Evolutionary conservation across 2,888 invertebrate genomes (phyloP).

Genomic region (Flexamia atlantica): DNA sequence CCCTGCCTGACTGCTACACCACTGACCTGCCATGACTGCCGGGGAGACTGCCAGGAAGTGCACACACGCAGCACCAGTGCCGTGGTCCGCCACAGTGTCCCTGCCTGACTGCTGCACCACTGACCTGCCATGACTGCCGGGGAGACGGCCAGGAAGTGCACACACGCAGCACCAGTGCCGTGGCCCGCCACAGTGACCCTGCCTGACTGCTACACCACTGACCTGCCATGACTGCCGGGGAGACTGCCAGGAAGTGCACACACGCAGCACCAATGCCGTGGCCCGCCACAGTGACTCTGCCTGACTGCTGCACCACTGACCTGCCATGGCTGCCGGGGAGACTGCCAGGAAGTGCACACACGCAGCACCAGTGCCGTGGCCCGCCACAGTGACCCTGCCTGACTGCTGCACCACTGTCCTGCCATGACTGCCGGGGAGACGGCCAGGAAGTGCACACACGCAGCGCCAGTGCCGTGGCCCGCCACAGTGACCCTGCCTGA

Average conservation of each 20-base stretch:
- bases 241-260: constrained; percentile 98
- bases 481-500: constrained; percentile 94
- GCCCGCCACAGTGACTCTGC: constrained; percentile 95
- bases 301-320: constrained; percentile 94
- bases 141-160: constrained; percentile 98
- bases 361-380: constrained; percentile 98
- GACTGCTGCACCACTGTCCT: constrained; percentile 98
- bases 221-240: constrained; percentile 94
- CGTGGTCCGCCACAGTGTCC: constrained; percentile 97
- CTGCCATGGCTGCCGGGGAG: constrained; percentile 94
- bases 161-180: constrained; percentile 97
- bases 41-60: constrained; percentile 98
- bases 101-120: constrained; percentile 93
- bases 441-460: constrained; percentile 98
- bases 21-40: constrained; percentile 88
- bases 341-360: constrained; percentile 98
- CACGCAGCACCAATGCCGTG: constrained; percentile 98
- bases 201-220: constrained; percentile 89
- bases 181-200: constrained; percentile 97
- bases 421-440: constrained; percentile 96
- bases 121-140: constrained; percentile 92
- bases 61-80: constrained; percentile 97
- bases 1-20: constrained; percentile 95
- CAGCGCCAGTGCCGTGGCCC: constrained; percentile 98
- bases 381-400: constrained; percentile 93